Evolutionary conservation across 2,888 invertebrate genomes (phyloP), one percentile per base, ranked within the genome.

Genomic region (Dryocosmus kuriphilus): DNA sequence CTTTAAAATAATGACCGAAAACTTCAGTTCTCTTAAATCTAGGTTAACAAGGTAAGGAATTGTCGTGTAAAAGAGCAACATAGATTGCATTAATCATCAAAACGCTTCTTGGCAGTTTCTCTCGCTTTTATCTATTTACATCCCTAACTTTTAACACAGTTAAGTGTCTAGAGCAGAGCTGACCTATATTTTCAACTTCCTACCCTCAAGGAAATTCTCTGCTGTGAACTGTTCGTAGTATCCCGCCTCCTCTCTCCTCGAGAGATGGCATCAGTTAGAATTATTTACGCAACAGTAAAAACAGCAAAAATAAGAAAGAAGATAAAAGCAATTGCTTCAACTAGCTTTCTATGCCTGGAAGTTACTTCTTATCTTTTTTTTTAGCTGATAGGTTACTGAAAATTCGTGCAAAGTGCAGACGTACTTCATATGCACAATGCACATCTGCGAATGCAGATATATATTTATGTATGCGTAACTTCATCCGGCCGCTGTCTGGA

Each of bases 161-260:
- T 57, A 57, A 57, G 24, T 57, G 57, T 11, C 57, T 57, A 57
- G 57, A 57, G 57, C 22, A 57, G 24, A 57, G 57, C 24, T 57
- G 57, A 57, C 57, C 57, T 57, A 24, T 24, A 57, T 57, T 57
- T 24, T 57, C 24, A 14, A 57, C 57, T 57, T 57, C 57, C 14
- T 57, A 14, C 4, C 57, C 57, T 57, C 22, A 57, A 57, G 57
- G 24, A 24, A 57, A 57, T 57, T 24, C 57, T 57, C 14, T 57
- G 14, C 55, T 22, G 46, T 46, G 19, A 22, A 57, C 24, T 57
- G 57, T 24, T 57, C 4, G 14, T 11, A 24, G 57, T 57, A 24
- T 24, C n/a, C n/a, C n/a, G n/a, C n/a, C n/a, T n/a, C n/a, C 24
- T 57, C 57, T 57, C 24, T 57, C 11, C 24, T 24, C 57, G 1